phyloP scores from a whole-genome alignment of 2,888 invertebrate genomes.

The Agrotis clavis region DNA sequence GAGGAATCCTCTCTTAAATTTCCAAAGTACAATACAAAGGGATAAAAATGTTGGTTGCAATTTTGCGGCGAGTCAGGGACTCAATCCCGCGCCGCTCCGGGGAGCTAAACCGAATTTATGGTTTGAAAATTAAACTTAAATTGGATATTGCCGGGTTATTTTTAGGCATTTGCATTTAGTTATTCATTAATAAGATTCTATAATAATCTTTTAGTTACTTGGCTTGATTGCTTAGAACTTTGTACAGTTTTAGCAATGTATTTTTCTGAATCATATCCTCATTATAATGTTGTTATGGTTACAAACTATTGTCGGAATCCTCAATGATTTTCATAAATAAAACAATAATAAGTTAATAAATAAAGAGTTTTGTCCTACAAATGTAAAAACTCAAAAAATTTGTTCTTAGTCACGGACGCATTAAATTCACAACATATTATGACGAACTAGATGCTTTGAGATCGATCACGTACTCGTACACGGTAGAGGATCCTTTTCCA shows the following conservation, averaged over 20 bases:
- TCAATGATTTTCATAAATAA: background rate
- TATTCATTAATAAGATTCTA: constrained; percentile 79
- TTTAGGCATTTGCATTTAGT: constrained; percentile 85
- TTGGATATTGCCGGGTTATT: constrained; percentile 87
- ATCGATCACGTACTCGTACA: background rate
- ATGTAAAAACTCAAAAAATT: background rate
- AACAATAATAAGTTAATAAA: background rate
- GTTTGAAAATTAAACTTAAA: constrained; percentile 90
- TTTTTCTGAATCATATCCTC: background rate
- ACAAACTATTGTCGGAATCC: too few relatives aligned
- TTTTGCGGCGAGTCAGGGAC: constrained; percentile 82
- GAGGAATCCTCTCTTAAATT: constrained; percentile 81
- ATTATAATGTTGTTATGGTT: background rate
- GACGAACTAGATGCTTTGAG: background rate
- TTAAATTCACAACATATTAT: background rate
- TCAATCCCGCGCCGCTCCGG: constrained; percentile 83
- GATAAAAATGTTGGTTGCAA: constrained; percentile 88
- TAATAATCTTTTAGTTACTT: constrained; percentile 69
- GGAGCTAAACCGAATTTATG: constrained; percentile 90
- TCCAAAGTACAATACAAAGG: constrained; percentile 84
- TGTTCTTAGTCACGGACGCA: too few relatives aligned
- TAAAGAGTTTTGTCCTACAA: background rate
- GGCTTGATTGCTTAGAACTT: constrained; percentile 5
- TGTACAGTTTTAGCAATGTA: background rate
- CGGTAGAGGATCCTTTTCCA: background rate